A percentile compares a stretch with the other conserved stretches of the same genome.
These are phyloP conservation scores for Thera britannica DNA, from an alignment of 2,888 invertebrate genomes.

Conservation along the genomic window DNA sequence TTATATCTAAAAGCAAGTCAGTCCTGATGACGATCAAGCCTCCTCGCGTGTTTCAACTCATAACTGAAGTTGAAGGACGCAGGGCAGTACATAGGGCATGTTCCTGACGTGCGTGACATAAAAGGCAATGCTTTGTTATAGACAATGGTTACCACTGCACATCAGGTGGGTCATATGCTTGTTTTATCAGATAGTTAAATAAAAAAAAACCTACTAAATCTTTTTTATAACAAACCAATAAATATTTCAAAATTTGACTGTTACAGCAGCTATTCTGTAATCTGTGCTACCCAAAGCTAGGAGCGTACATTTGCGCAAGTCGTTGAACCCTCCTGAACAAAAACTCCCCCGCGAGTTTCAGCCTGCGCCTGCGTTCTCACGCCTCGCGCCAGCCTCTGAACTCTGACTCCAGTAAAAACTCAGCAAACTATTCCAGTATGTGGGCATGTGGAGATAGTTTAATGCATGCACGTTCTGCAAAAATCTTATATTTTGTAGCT, in stretches of 20 bases:
- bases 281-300: slow-evolving; percentile 1
- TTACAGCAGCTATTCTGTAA: background rate
- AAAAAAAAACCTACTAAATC: background rate
- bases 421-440: slow-evolving; percentile 53
- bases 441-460: slow-evolving; percentile 33
- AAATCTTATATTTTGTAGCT: slow-evolving; percentile 5
- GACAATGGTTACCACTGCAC: too few species aligned
- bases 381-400: slow-evolving; percentile 48
- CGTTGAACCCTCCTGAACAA: slow-evolving; percentile 78
- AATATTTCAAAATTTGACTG: background rate
- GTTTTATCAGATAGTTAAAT: background rate
- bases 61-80: too few species aligned
- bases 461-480: slow-evolving; percentile 21
- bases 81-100: too few species aligned
- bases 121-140: too few species aligned
- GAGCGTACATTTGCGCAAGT: slow-evolving; percentile 50
- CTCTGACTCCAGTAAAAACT: slow-evolving; percentile 75
- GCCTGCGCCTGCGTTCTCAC: slow-evolving; percentile 70
- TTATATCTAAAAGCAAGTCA: too few species aligned
- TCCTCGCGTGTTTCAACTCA: too few species aligned
- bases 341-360: slow-evolving; percentile 80
- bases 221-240: background rate
- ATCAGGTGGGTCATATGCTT: background rate
- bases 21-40: too few species aligned
- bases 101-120: too few species aligned